Conservation (phyloP, 2,113 vertebrate genomes). For the Chunga burmeisteri region DNA sequence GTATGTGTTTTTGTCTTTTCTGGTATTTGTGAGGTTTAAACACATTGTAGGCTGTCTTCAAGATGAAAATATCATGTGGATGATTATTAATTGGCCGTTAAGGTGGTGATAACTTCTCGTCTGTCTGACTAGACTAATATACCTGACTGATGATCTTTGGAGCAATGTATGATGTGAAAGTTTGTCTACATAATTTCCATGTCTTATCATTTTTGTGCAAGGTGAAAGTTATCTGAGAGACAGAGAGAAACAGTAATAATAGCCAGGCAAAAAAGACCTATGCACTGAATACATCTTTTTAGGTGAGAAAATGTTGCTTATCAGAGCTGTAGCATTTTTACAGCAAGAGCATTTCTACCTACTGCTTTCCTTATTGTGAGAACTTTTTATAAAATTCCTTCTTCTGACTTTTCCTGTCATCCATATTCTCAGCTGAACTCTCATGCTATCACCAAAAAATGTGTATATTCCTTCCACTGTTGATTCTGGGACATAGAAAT, state of each 20-base stretch:
- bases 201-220: neutral
- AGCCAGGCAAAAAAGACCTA: neutral
- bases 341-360: neutral
- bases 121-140: neutral
- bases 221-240: neutral
- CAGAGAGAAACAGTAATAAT: neutral
- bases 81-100: neutral
- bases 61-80: fast-evolving
- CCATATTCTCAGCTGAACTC: neutral
- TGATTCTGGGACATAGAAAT: neutral
- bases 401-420: neutral
- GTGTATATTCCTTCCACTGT: neutral
- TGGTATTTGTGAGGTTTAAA: neutral
- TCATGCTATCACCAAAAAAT: neutral
- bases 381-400: neutral
- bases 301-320: neutral
- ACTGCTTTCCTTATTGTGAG: neutral
- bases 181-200: neutral
- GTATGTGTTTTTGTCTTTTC: neutral
- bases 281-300: neutral
- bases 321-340: neutral
- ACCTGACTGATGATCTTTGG: neutral
- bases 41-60: neutral
- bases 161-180: neutral
- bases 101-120: neutral